A percentile compares a stretch with the other conserved stretches of the same genome.
phyloP scores from a whole-genome alignment of 2,113 vertebrate genomes.

The Cathartes aura region DNA sequence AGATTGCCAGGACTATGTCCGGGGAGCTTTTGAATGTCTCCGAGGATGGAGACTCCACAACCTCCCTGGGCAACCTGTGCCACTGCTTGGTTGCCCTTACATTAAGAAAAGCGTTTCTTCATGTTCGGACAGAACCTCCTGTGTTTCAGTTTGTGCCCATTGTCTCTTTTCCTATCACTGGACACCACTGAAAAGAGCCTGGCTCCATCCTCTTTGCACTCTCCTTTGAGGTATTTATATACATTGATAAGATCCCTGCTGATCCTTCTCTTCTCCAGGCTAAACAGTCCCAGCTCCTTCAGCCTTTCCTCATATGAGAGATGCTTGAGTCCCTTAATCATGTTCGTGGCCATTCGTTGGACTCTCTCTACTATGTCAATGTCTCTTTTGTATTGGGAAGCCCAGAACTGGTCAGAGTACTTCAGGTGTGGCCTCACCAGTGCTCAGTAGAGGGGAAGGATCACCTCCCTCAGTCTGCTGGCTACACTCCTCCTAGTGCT shows the following conservation, averaged over 20 bases:
- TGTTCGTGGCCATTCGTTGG: neutral
- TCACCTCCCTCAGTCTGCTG: neutral
- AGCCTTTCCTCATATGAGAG: neutral
- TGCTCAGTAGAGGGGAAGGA: neutral
- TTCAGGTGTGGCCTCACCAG: neutral
- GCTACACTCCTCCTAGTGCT: neutral
- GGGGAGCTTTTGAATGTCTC: neutral
- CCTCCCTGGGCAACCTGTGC: neutral
- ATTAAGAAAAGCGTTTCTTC: neutral
- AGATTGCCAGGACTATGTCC: neutral
- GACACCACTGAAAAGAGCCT: neutral
- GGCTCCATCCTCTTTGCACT: neutral
- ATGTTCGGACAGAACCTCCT: neutral
- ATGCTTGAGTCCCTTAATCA: neutral
- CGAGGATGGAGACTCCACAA: neutral
- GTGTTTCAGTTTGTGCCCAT: neutral
- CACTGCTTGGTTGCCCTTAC: neutral
- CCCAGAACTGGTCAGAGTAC: neutral
- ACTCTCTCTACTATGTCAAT: neutral
- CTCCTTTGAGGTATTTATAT: neutral
- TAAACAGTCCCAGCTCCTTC: neutral
- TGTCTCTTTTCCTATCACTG: neutral
- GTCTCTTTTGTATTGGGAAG: neutral
- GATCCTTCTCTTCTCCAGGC: neutral
- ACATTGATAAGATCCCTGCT: neutral